Base-by-base conservation (phyloP, 2,797 vertebrate genomes). In the Moxostoma hubbsi region DNA sequence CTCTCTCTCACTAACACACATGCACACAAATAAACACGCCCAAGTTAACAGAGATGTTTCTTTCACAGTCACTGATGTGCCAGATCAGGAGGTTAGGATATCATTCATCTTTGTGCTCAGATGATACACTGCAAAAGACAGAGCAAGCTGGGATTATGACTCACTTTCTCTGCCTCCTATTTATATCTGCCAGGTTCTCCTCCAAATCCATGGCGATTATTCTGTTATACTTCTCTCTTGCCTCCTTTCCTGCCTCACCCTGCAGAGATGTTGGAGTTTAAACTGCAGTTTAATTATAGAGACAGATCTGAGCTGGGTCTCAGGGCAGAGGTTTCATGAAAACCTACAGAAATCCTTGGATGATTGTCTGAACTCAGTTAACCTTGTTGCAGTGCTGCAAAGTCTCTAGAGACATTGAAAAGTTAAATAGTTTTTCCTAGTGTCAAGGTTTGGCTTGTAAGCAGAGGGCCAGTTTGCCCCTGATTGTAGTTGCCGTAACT, bases 101-200 rank as follows among this genome's bases (percentile, higher is more conserved):
- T 76, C 5, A 50, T 77, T 77, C 55, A 61, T 69, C 75, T 68
- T 43, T 6, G 9, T 49, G 5, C 18, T 76, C 10, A 7, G 15
- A 59, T 58, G 53, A 71, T 72, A 7, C 5, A 1, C 10, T 72
- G 5, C 10, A 72, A 11, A 2, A 72, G 70, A 72, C 59, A 59
- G 47, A 16, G 24, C n/a, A 61, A 10, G 24, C 64, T 59, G 13
- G 16, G 45, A 50, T 67, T 67, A 78, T 78, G 75, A 62, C 75
- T 78, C 76, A 70, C 58, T 71, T 71, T 63, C 67, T 63, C 59
- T 64, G 9, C n/a, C 1, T 59, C 65, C 47, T 69, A 77, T 77
- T 68, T 69, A 77, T 69, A 61, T 68, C 65, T 61, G 64, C 47
- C 24, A 68, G 51, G 18, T 51, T 77, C 64, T 73, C 18, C 47